A percentile compares a stretch with the other conserved stretches of the same genome.
Conservation (phyloP, 2,888 invertebrate species). For the Rhagophthalmus giganteus region DNA sequence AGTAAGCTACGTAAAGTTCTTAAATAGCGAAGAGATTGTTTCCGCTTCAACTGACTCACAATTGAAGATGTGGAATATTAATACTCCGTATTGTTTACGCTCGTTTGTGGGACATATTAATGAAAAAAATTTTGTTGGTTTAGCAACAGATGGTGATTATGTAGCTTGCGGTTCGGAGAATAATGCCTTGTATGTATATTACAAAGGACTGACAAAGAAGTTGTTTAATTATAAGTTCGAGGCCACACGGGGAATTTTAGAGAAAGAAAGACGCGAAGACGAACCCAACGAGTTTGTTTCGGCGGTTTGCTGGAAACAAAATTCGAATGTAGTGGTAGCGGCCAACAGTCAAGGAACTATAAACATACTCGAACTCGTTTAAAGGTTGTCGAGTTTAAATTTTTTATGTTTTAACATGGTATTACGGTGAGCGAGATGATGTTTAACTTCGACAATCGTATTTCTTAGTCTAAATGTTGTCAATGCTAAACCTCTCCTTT, state of each 20-base stretch:
- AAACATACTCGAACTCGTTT: constrained; percentile 80
- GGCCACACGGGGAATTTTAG: constrained; percentile 74
- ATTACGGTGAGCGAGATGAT: neutral
- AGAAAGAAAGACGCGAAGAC: constrained; percentile 77
- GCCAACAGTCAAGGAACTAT: constrained; percentile 94
- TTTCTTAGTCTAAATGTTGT: neutral
- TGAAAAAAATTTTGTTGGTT: constrained; percentile 94
- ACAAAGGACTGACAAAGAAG: constrained; percentile 84
- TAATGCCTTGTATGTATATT: constrained; percentile 90
- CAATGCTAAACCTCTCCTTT: too few relatives aligned
- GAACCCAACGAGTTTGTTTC: constrained; percentile 92
- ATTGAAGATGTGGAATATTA: constrained; percentile 88
- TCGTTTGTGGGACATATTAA: constrained; percentile 91
- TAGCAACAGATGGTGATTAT: constrained; percentile 90
- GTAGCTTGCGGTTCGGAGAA: constrained; percentile 95
- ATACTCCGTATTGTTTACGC: constrained; percentile 73
- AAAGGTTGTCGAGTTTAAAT: constrained; percentile 26
- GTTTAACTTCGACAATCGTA: neutral
- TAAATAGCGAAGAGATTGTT: constrained; percentile 81
- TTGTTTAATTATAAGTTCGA: constrained; percentile 87
- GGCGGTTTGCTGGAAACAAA: constrained; percentile 90
- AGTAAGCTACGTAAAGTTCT: constrained; percentile 91
- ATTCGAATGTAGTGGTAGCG: constrained; percentile 83
- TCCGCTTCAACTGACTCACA: constrained; percentile 92
- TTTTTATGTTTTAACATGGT: neutral